Percentiles rank a stretch among this genome's conserved stretches.
Conservation (phyloP, 2,113 vertebrate genomes). For the Ochotona princeps region DNA sequence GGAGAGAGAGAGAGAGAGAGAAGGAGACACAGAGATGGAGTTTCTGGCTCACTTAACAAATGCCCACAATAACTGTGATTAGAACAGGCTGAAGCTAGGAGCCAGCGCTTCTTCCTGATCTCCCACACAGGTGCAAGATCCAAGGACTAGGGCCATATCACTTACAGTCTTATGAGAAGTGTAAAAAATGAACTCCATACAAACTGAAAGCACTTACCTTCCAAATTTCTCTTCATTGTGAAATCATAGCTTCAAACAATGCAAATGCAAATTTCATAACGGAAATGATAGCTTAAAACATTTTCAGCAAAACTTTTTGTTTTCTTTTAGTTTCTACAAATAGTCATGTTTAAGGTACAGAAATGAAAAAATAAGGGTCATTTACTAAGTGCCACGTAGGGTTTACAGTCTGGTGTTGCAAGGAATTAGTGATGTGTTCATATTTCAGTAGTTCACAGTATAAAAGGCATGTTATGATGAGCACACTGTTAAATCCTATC, state of each 20-base stretch:
- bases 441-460: conserved; percentile 66
- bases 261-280: conserved; percentile 12
- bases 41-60: too few species aligned
- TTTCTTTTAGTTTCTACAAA: conserved; percentile 53
- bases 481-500: conserved; percentile 49
- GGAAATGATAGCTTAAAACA: conserved; percentile 35
- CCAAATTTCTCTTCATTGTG: conserved; percentile 40
- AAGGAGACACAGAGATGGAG: too few species aligned
- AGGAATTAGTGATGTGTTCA: conserved; percentile 66
- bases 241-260: background rate
- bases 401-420: conserved; percentile 61
- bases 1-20: too few species aligned
- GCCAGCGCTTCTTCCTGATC: too few species aligned
- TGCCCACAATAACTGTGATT: too few species aligned
- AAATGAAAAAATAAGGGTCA: conserved; percentile 56
- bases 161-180: background rate
- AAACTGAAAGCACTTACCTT: conserved; percentile 47
- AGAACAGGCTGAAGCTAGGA: too few species aligned
- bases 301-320: conserved; percentile 35
- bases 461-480: conserved; percentile 61
- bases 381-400: conserved; percentile 59
- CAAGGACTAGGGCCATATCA: background rate
- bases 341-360: conserved; percentile 51
- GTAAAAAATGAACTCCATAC: conserved; percentile 1
- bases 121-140: too few species aligned